phyloP scores from a whole-genome alignment of 1,140 invertebrate species.

The Phocides pigmalion region DNA sequence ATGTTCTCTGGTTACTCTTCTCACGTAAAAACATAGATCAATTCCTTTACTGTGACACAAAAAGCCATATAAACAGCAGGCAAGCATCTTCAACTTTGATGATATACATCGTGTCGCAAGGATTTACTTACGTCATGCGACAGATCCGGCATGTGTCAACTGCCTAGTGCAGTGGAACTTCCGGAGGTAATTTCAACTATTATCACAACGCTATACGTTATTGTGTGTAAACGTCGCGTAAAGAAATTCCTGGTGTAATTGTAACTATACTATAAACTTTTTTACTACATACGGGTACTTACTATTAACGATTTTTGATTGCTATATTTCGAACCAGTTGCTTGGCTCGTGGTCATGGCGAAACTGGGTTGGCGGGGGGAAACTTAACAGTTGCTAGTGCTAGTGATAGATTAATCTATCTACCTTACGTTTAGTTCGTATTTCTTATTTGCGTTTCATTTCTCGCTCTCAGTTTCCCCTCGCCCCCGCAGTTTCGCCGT shows the following conservation, averaged over 20 bases:
- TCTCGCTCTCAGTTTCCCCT: too few species aligned
- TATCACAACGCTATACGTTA: slow-evolving; percentile 17
- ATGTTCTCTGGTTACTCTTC: too few species aligned
- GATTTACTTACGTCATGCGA: slow-evolving; percentile 13
- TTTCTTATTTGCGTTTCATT: too few species aligned
- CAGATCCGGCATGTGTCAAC: slow-evolving; percentile 12
- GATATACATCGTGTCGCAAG: slow-evolving; percentile 2
- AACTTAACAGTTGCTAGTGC: too few species aligned
- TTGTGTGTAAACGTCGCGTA: background rate
- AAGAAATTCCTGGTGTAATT: background rate
- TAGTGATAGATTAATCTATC: too few species aligned
- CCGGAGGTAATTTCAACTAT: slow-evolving; percentile 19
- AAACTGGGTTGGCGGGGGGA: too few species aligned
- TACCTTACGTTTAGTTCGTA: too few species aligned
- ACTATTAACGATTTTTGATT: too few species aligned
- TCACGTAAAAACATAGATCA: too few species aligned
- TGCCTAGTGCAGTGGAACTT: slow-evolving; percentile 27
- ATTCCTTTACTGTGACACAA: background rate
- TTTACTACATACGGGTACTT: background rate
- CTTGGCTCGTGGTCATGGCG: too few species aligned
- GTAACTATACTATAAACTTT: background rate
- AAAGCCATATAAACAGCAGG: background rate
- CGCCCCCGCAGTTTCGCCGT: too few species aligned
- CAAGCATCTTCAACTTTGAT: background rate
- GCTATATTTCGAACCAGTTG: too few species aligned